Base-by-base conservation (phyloP, 2,113 vertebrate genomes). In the Monarcha castaneiventris region DNA sequence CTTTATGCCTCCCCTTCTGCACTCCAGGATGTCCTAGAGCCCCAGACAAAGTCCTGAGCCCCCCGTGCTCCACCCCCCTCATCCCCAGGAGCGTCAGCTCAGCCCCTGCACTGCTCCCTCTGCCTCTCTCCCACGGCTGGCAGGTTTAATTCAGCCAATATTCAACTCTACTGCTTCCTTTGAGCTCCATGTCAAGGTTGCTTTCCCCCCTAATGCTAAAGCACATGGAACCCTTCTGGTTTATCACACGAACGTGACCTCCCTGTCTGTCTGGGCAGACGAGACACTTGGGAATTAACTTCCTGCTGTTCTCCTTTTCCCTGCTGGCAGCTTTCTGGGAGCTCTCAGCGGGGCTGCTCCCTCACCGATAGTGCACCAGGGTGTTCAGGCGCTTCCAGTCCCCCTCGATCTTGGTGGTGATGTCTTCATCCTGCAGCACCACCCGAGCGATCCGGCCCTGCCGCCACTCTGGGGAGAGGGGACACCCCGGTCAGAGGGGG, bases 381-480 rank as follows among this genome's bases (percentile, higher is more conserved):
- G 99, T 99, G 98, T 99, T 99, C 56, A 99, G 98, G 62, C 99
- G 98, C 97, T 99, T 99, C 99, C 99, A 99, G 89, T 99, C 99
- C 0, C 99, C 99, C 96, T 99, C 99, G 35, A 99, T 99, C 98
- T 99, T 99, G 93, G 99, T 99, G 96, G 99, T 99, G 97, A 99
- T 99, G 97, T 99, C 99, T 94, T 99, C 99, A 11, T 99, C 99
- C 87, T 99, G 99, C 86, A 99, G 89, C 84, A 99, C 99, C 62
- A 99, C 99, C 0, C 99, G 98, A 61, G 99, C 99, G 74, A 99
- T 98, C 30, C 99, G 98, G 61, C 99, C 99, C 96, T 99, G 99
- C 66, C 99, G 98, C 99, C 99, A 99, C 96, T 99, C 99, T 99
- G 98, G 12, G 83, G 80, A 55, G 1, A 17, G 84, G 46, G 77